Evolutionary conservation across 2,113 vertebrate genomes (phyloP).

Genomic region (Trematocara marginatum): DNA sequence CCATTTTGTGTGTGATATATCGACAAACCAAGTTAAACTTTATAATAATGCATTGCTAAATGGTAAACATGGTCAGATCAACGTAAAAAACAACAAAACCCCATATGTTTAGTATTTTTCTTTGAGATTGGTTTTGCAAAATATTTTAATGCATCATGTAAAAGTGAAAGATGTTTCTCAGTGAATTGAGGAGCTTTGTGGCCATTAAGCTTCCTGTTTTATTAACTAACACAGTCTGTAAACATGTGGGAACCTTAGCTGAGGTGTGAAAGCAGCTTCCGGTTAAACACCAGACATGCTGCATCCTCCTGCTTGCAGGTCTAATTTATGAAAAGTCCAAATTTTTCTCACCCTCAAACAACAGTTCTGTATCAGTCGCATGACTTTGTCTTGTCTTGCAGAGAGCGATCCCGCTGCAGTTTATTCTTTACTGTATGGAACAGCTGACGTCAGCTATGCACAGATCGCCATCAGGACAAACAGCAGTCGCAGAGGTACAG

Average conservation of each 20-base stretch:
- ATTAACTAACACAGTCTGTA: not conserved
- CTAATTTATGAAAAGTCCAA: not conserved
- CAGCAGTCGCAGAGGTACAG: not conserved
- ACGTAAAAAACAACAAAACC: not conserved
- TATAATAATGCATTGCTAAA: not conserved
- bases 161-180: not conserved
- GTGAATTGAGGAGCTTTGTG: accelerated
- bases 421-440: not conserved
- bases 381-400: not conserved
- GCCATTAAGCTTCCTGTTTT: not conserved
- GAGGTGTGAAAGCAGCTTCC: not conserved
- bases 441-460: not conserved
- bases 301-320: not conserved
- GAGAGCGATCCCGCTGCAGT: not conserved
- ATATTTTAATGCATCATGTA: not conserved
- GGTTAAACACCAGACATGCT: not conserved
- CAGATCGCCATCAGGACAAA: not conserved
- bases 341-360: not conserved
- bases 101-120: accelerated
- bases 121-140: not conserved
- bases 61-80: not conserved
- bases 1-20: not conserved
- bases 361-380: accelerated
- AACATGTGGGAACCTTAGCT: not conserved
- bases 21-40: not conserved